Conservation (phyloP, 2,113 vertebrate genomes). For the Melanostigma gelatinosum region DNA sequence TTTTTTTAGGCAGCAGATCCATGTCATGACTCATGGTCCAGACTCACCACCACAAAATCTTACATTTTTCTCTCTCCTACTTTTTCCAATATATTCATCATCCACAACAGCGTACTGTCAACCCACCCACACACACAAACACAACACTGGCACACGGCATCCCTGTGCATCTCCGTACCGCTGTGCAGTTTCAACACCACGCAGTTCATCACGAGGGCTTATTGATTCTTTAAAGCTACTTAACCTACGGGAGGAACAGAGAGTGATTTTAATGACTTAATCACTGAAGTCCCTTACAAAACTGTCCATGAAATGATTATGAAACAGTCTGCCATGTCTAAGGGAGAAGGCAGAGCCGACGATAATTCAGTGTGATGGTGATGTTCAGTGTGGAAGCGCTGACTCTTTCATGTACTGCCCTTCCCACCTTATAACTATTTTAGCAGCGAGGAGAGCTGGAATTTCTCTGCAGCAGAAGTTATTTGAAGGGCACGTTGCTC, state of each 20-base stretch:
- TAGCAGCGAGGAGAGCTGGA: slow-evolving; percentile 52
- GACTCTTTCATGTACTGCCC: slow-evolving; percentile 57
- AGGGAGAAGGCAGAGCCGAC: slow-evolving; percentile 7
- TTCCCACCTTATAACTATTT: slow-evolving; percentile 57
- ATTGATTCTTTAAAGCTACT: slow-evolving; percentile 43
- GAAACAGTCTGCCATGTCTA: slow-evolving; percentile 42
- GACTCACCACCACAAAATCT: background rate
- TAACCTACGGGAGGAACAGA: slow-evolving; percentile 30
- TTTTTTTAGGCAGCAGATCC: no score
- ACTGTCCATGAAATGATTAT: slow-evolving; percentile 60
- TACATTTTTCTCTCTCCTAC: background rate
- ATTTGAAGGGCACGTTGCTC: slow-evolving; percentile 78
- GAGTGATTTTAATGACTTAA: slow-evolving; percentile 43
- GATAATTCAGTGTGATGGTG: slow-evolving; percentile 52
- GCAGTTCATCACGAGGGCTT: slow-evolving; percentile 1
- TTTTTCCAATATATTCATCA: background rate
- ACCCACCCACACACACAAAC: background rate
- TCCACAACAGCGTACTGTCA: background rate
- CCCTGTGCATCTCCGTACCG: background rate
- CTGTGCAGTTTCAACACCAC: background rate
- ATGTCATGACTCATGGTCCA: no score
- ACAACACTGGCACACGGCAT: background rate
- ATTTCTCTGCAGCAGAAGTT: slow-evolving; percentile 74
- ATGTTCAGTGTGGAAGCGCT: slow-evolving; percentile 27
- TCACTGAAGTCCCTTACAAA: slow-evolving; percentile 46